Percentiles rank a stretch among this genome's conserved stretches.
Evolutionary conservation across 2,113 vertebrate genomes (phyloP).

Genomic region (Ictalurus furcatus): DNA sequence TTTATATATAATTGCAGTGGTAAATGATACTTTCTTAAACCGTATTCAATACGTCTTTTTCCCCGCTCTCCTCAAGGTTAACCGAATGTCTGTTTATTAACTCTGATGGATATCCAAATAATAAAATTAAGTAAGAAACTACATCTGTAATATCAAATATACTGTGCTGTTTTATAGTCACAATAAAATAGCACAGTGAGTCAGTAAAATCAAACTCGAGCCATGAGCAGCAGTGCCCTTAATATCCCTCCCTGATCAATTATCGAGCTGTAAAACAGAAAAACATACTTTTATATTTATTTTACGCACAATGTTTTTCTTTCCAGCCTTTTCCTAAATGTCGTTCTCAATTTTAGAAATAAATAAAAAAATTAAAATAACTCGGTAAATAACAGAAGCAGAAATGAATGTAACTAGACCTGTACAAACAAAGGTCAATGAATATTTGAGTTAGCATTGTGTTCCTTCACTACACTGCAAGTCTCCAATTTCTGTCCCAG

Average conservation of each 20-base stretch:
- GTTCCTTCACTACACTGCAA: background rate
- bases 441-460: background rate
- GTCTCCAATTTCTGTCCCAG: background rate
- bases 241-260: background rate
- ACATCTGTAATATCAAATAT: background rate
- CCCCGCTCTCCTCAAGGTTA: background rate
- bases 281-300: background rate
- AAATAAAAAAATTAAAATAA: no score
- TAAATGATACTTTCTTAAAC: background rate
- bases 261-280: background rate
- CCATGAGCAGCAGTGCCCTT: constrained; percentile 25
- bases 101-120: background rate
- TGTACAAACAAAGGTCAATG: background rate
- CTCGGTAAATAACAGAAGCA: no score
- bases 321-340: constrained; percentile 9
- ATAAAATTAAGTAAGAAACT: background rate
- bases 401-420: constrained; percentile 5
- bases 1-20: background rate
- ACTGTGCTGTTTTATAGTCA: constrained; percentile 18
- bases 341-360: no score
- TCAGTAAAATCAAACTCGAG: constrained; percentile 35
- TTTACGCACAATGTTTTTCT: background rate
- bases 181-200: background rate
- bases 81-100: background rate
- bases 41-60: background rate